phyloP scores from a whole-genome alignment of 2,888 invertebrate species.

The Drosophila demipolita region DNA sequence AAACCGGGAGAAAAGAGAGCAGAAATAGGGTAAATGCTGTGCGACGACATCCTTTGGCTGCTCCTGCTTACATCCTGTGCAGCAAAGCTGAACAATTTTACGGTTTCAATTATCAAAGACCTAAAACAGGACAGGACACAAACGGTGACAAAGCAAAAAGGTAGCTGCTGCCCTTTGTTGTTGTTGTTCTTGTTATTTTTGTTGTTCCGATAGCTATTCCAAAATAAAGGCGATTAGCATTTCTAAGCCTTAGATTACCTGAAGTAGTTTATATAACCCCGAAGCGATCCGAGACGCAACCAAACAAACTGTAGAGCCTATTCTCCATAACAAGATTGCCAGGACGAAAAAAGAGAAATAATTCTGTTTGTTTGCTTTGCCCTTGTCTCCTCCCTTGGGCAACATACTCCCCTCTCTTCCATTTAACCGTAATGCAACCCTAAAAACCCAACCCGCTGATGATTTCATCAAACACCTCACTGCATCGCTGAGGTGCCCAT shows the following conservation, averaged over 20 bases:
- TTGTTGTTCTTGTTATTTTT: conserved; percentile 25
- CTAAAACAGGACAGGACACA: conserved; percentile 26
- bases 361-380: conserved; percentile 53
- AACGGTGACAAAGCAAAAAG: conserved; percentile 79
- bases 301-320: conserved; percentile 22
- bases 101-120: conserved; percentile 79
- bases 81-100: conserved; percentile 76
- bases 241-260: conserved; percentile 81
- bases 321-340: conserved; percentile 70
- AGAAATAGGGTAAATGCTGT: conserved; percentile 33
- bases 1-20: conserved; percentile 1
- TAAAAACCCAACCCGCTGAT: conserved; percentile 8
- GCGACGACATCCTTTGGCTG: conserved; percentile 60
- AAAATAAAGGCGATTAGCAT: conserved; percentile 80
- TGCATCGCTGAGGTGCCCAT: conserved; percentile 53
- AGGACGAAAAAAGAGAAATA: neutral
- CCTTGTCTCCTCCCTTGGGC: conserved; percentile 21
- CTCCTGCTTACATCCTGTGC: conserved; percentile 61
- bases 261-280: conserved; percentile 78
- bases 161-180: conserved; percentile 39
- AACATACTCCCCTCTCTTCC: neutral
- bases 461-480: conserved; percentile 68
- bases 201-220: conserved; percentile 36
- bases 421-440: conserved; percentile 39
- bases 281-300: conserved; percentile 8